Conservation (phyloP, 2,797 vertebrate species). For the Malurus splendens region DNA sequence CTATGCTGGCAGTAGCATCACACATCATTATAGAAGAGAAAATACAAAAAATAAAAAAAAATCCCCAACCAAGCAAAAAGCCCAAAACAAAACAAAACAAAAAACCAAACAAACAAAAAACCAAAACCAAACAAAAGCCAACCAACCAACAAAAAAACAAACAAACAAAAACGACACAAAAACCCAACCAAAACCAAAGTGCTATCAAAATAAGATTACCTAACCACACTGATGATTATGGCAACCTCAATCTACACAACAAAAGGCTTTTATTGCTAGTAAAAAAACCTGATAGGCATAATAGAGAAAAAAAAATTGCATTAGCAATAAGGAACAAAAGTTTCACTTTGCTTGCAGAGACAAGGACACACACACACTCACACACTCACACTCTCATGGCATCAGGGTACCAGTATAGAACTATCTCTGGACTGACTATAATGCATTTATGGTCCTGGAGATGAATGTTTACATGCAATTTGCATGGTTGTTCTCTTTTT, state of each 20-base stretch:
- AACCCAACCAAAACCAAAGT: no score
- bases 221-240: background rate
- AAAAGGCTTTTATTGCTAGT: background rate
- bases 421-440: background rate
- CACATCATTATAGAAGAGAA: background rate
- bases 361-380: background rate
- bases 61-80: no score
- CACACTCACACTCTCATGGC: background rate
- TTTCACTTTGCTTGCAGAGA: background rate
- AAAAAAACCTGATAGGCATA: fast-evolving
- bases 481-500: background rate
- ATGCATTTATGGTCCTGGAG: background rate
- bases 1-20: background rate
- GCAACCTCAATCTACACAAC: background rate
- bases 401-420: background rate
- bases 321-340: background rate
- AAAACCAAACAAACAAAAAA: no score
- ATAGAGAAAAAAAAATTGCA: background rate
- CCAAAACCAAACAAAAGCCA: no score
- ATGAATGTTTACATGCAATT: background rate
- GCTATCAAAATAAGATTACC: background rate
- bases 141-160: no score
- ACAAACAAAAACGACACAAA: no score
- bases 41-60: background rate
- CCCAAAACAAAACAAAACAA: no score